phyloP scores from a whole-genome alignment of 23 tunicate species.

The Styela plicata region DNA sequence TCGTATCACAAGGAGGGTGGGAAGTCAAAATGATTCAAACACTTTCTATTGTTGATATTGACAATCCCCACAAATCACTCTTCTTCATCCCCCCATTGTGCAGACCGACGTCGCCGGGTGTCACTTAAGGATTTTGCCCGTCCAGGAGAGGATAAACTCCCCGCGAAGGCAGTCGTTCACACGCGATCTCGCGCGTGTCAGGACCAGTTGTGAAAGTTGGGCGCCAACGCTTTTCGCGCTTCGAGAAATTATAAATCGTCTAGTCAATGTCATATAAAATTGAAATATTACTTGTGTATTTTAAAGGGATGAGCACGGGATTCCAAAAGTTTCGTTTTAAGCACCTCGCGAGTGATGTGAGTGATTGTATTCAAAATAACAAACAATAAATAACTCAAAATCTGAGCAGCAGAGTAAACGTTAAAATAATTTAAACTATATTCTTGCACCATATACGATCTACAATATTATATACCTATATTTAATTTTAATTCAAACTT shows the following conservation, averaged over 20 bases:
- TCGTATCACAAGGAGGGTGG: background rate
- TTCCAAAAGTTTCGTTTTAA: too few species aligned
- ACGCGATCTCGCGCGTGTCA: constrained; percentile 15
- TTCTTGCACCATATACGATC: too few species aligned
- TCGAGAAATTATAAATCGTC: background rate
- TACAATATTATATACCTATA: too few species aligned
- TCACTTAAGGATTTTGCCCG: constrained; percentile 14
- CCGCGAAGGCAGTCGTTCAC: background rate
- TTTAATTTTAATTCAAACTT: too few species aligned
- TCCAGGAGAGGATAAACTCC: constrained; percentile 24
- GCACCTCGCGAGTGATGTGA: too few species aligned
- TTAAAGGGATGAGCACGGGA: too few species aligned
- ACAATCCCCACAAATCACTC: constrained; percentile 3
- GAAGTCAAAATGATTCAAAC: background rate
- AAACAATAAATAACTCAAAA: too few species aligned
- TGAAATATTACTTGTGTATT: too few species aligned
- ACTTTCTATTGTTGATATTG: background rate
- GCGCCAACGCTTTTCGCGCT: background rate
- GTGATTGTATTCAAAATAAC: too few species aligned
- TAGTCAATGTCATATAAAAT: too few species aligned
- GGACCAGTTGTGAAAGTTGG: background rate
- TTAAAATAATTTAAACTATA: too few species aligned
- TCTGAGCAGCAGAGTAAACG: too few species aligned
- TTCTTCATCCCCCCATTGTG: constrained; percentile 17
- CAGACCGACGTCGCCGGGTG: constrained; percentile 35